phyloP scores from a whole-genome alignment of 2,797 vertebrate genomes.

The Neosilurus mollespiculum region DNA sequence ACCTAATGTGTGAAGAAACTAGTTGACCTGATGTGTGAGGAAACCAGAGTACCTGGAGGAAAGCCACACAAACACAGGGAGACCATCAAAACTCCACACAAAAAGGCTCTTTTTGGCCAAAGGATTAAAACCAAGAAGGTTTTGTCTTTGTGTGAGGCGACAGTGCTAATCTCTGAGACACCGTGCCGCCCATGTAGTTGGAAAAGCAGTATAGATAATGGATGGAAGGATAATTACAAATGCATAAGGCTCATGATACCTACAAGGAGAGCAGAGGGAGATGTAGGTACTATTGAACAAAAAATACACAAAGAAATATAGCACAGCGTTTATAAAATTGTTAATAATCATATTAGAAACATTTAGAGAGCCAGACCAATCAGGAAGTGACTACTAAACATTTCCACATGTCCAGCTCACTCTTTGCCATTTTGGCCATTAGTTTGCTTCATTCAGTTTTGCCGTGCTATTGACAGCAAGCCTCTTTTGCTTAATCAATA shows the following conservation, averaged over 20 bases:
- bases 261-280: not conserved
- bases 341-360: not conserved
- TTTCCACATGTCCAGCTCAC: slow-evolving; percentile 10
- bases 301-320: slow-evolving; percentile 3
- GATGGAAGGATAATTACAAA: not conserved
- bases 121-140: no score
- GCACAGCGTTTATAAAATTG: not conserved
- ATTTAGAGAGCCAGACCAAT: not conserved
- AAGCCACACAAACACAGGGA: no score
- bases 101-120: no score
- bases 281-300: slow-evolving; percentile 32
- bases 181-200: no score
- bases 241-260: not conserved
- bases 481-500: slow-evolving; percentile 10
- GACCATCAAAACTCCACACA: no score
- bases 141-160: no score
- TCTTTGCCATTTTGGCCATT: not conserved
- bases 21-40: no score
- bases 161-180: no score
- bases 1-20: no score
- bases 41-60: no score
- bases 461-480: not conserved
- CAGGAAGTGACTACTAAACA: slow-evolving; percentile 21
- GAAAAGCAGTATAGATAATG: not conserved
- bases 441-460: slow-evolving; percentile 3